These are phyloP conservation scores for Lepisosteus oculatus DNA, from an alignment of 2,113 vertebrate genomes.

Conservation along the genomic window DNA sequence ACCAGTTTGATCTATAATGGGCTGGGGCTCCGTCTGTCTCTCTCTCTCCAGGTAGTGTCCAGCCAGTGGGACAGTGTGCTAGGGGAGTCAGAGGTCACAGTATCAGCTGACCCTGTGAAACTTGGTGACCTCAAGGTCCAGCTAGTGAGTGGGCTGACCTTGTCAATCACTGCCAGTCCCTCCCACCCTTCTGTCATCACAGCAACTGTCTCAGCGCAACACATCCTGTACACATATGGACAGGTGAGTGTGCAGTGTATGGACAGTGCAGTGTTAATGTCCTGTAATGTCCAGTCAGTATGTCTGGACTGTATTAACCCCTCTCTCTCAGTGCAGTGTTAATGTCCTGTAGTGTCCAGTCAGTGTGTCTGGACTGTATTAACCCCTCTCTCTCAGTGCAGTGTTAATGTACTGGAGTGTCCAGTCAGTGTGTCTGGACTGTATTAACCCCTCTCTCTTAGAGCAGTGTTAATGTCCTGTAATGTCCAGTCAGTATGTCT, in stretches of 20 bases:
- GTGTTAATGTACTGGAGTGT: no score
- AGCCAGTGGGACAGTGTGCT: constrained; percentile 64
- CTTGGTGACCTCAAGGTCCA: constrained; percentile 60
- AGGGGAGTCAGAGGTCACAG: constrained; percentile 56
- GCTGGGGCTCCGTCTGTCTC: neutral
- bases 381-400: neutral
- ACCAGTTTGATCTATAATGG: neutral
- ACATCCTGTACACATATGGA: constrained; percentile 52
- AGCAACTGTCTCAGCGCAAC: constrained; percentile 56
- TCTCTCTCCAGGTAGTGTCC: constrained; percentile 48
- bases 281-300: no score
- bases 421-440: no score
- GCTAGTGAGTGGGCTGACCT: constrained; percentile 57
- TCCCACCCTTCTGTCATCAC: constrained; percentile 51
- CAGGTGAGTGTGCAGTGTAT: constrained; percentile 44
- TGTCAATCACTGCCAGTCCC: constrained; percentile 46
- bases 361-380: no score
- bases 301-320: no score
- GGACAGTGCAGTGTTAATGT: no score
- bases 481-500: no score
- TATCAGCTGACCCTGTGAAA: constrained; percentile 52
- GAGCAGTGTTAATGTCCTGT: no score
- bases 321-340: no score
- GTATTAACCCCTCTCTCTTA: no score
- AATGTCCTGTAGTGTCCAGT: no score